phyloP scores from a whole-genome alignment of 2,113 vertebrate genomes.

The Garra rufa region DNA sequence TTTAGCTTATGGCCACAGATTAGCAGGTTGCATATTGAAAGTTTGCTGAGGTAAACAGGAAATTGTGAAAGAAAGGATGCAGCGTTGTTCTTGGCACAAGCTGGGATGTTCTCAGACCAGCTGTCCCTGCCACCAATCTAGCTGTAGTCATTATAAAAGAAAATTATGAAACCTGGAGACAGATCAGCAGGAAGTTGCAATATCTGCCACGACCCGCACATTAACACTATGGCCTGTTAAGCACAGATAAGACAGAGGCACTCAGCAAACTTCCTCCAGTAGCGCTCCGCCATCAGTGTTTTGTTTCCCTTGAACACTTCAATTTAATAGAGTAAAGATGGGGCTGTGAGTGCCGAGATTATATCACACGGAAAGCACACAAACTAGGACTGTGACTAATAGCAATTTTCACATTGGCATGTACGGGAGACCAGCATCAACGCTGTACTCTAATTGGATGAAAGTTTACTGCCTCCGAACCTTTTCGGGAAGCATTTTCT shows the following conservation, averaged over 20 bases:
- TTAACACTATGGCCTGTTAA: slow-evolving; percentile 41
- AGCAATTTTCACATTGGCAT: slow-evolving; percentile 19
- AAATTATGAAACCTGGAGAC: slow-evolving; percentile 26
- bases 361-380: slow-evolving; percentile 38
- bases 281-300: background rate
- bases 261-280: slow-evolving; percentile 21
- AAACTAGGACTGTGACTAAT: slow-evolving; percentile 30
- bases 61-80: background rate
- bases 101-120: slow-evolving; percentile 19
- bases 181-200: slow-evolving; percentile 30
- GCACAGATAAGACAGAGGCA: slow-evolving; percentile 43
- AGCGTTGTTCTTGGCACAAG: background rate
- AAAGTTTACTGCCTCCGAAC: background rate
- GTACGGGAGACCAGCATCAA: slow-evolving; percentile 15
- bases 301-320: slow-evolving; percentile 41
- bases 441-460: background rate
- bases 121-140: slow-evolving; percentile 15
- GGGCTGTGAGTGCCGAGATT: slow-evolving; percentile 33
- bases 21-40: background rate
- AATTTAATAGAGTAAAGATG: slow-evolving; percentile 51
- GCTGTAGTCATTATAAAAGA: slow-evolving; percentile 24
- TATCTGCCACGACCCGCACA: slow-evolving; percentile 1
- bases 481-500: slow-evolving; percentile 9
- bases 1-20: background rate
- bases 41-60: slow-evolving; percentile 32